Evolutionary conservation across 2,113 vertebrate genomes (phyloP).

Genomic region (Rhinolophus sinicus): DNA sequence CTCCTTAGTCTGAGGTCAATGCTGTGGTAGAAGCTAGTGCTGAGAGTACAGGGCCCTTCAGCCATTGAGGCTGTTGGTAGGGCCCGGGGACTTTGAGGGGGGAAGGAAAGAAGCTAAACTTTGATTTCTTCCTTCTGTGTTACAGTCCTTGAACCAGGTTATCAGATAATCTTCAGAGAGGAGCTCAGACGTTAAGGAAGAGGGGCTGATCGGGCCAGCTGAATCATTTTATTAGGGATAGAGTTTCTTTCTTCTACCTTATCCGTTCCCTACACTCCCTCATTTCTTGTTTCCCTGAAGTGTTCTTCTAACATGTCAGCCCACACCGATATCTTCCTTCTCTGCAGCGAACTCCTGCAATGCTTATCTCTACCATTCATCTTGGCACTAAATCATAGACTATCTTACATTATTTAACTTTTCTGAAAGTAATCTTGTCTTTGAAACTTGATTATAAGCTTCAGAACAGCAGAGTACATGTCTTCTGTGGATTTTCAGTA

Average conservation of each 20-base stretch:
- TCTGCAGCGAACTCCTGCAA: not conserved
- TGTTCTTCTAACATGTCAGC: constrained; percentile 61
- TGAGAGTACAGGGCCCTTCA: not conserved
- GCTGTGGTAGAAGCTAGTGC: not conserved
- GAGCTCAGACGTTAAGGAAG: not conserved
- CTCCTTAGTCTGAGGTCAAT: not conserved
- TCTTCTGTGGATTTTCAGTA: constrained; percentile 26
- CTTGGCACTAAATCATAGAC: constrained; percentile 60
- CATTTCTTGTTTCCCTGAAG: constrained; percentile 60
- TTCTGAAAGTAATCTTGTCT: constrained; percentile 50
- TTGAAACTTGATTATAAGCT: constrained; percentile 49
- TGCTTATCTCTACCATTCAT: constrained; percentile 65
- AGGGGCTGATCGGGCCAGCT: not conserved
- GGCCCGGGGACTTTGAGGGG: not conserved
- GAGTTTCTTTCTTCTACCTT: constrained; percentile 50
- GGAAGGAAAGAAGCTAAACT: not conserved
- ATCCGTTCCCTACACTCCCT: not conserved
- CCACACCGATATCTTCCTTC: not conserved
- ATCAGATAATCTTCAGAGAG: constrained; percentile 47
- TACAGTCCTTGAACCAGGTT: not conserved
- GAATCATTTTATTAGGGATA: constrained; percentile 57
- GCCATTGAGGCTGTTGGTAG: not conserved
- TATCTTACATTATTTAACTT: constrained; percentile 61
- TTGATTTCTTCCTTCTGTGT: not conserved
- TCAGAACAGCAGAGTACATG: not conserved